These are phyloP conservation scores for Andricus curvator DNA, from an alignment of 2,888 invertebrate species.

Conservation along the genomic window DNA sequence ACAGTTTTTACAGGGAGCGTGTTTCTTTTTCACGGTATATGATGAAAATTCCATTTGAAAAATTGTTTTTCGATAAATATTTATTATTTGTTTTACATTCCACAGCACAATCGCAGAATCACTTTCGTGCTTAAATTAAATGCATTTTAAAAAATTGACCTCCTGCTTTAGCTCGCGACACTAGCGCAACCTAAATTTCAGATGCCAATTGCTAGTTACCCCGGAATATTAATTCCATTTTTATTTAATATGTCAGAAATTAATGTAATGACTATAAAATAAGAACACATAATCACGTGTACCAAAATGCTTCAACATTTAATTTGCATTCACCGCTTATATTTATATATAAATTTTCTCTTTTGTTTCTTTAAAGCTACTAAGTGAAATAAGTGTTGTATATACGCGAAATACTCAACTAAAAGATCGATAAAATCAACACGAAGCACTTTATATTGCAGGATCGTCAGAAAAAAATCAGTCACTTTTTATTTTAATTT, in stretches of 20 bases:
- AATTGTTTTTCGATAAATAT: too few relatives aligned
- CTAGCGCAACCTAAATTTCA: too few relatives aligned
- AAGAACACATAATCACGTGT: too few relatives aligned
- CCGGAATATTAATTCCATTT: background rate
- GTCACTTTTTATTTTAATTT: background rate
- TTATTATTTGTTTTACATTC: too few relatives aligned
- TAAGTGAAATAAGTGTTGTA: background rate
- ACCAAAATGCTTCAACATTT: constrained; percentile 4
- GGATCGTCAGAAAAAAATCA: background rate
- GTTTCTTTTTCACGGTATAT: too few relatives aligned
- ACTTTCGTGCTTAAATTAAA: too few relatives aligned
- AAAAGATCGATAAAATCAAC: background rate
- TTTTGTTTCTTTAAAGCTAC: background rate
- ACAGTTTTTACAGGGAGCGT: too few relatives aligned
- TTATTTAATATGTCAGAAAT: background rate
- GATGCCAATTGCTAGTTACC: background rate
- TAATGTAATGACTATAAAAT: too few relatives aligned
- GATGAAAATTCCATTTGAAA: too few relatives aligned
- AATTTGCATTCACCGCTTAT: constrained; percentile 5
- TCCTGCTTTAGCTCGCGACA: too few relatives aligned
- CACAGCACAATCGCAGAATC: too few relatives aligned
- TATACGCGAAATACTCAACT: background rate
- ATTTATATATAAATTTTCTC: background rate
- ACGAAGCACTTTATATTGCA: background rate
- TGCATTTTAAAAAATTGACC: too few relatives aligned